Conservation (phyloP, 92 coral and sea anemone genomes). For the Actinernus sp. region DNA sequence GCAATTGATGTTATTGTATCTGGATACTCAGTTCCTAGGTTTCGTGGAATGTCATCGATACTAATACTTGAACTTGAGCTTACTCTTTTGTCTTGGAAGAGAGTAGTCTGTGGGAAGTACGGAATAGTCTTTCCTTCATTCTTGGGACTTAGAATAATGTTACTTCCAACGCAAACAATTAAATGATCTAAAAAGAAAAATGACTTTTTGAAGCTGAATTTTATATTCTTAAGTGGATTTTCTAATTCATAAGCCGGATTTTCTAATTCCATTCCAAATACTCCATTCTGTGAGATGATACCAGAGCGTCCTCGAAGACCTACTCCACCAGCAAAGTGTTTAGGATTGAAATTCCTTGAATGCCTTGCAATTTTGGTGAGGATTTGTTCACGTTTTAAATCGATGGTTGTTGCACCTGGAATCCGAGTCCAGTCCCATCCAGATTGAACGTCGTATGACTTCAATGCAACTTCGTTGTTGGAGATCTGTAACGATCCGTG, state of each 20-base stretch:
- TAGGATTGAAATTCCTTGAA: conserved; percentile 40
- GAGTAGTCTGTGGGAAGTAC: background rate
- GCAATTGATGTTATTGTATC: too few species aligned
- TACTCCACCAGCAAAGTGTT: conserved; percentile 69
- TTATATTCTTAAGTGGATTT: background rate
- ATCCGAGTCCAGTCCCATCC: conserved; percentile 74
- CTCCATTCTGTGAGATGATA: conserved; percentile 37
- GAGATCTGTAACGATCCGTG: conserved; percentile 69
- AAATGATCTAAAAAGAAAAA: conserved; percentile 62
- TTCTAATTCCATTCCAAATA: conserved; percentile 66
- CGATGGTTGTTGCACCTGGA: conserved; percentile 63
- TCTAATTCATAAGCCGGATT: conserved; percentile 47
- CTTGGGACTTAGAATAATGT: conserved; percentile 21
- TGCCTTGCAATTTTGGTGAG: background rate
- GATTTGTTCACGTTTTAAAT: background rate
- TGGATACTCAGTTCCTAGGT: too few species aligned
- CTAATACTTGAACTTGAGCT: too few species aligned
- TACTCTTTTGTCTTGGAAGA: background rate
- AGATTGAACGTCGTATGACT: conserved; percentile 10
- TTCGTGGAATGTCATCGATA: too few species aligned
- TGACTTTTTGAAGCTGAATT: conserved; percentile 65
- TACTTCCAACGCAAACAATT: conserved; percentile 72
- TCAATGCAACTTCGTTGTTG: conserved; percentile 46
- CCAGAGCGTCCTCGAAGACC: conserved; percentile 34
- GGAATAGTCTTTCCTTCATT: too few species aligned